A percentile compares a stretch with the other conserved stretches of the same genome.
These are phyloP conservation scores for Dicyrtomina minuta DNA, from an alignment of 2,888 invertebrate species.

Conservation along the genomic window DNA sequence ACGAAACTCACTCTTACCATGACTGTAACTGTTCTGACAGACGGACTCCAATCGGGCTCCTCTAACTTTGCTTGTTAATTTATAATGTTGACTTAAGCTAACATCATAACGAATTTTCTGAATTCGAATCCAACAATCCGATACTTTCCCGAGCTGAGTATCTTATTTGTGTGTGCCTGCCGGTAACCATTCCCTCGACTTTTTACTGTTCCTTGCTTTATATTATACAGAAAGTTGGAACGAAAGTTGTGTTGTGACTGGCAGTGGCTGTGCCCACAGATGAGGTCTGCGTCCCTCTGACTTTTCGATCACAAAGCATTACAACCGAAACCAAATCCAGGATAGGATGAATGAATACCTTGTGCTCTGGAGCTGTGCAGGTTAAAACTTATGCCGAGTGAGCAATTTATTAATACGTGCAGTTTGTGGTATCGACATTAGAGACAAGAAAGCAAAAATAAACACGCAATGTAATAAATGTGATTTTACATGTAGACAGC, in stretches of 20 bases:
- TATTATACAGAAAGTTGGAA: not conserved
- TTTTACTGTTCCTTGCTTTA: not conserved
- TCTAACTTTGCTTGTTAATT: constrained; percentile 14
- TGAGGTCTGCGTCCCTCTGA: constrained; percentile 6
- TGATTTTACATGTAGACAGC: too few relatives aligned
- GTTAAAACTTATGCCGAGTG: too few relatives aligned
- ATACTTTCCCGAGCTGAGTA: too few relatives aligned
- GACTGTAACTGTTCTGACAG: not conserved
- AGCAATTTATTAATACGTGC: not conserved
- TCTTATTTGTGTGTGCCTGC: not conserved
- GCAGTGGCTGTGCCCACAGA: too few relatives aligned
- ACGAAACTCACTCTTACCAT: too few relatives aligned
- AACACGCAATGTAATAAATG: too few relatives aligned
- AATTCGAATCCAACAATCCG: too few relatives aligned
- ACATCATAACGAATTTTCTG: not conserved
- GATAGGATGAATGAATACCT: too few relatives aligned
- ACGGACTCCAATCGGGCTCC: not conserved
- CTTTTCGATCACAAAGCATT: not conserved
- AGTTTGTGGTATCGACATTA: not conserved
- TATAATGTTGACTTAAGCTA: constrained; percentile 17
- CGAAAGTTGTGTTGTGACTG: not conserved
- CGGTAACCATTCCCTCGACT: too few relatives aligned
- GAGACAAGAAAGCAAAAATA: too few relatives aligned
- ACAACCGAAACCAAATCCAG: too few relatives aligned
- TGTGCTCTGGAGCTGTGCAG: too few relatives aligned